Conservation (phyloP, 2,888 invertebrate species). For the Aporophyla nigra region DNA sequence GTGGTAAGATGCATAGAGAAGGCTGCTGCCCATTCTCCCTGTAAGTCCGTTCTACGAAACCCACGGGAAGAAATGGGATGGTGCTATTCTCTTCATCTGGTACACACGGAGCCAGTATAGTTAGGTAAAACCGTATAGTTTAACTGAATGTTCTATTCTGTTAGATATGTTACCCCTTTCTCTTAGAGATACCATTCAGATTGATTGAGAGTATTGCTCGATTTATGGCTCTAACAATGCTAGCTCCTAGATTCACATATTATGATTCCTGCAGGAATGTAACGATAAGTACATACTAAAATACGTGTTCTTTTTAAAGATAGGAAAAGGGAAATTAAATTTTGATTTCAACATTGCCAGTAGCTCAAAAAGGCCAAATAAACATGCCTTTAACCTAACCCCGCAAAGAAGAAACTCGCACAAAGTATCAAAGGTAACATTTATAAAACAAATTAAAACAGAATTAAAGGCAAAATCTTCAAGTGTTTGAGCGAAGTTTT, state of each 20-base stretch:
- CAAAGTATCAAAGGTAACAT: slow-evolving; percentile 39
- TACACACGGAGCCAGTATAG: no score
- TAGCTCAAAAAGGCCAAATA: slow-evolving; percentile 1
- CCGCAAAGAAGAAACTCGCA: background rate
- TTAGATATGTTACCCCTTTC: background rate
- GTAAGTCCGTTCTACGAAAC: no score
- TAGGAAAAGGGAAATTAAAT: background rate
- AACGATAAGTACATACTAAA: background rate
- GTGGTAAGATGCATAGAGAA: no score
- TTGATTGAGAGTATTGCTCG: background rate
- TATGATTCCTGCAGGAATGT: background rate
- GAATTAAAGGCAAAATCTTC: slow-evolving; percentile 42
- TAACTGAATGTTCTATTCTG: background rate
- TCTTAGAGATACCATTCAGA: background rate
- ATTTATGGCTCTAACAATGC: background rate
- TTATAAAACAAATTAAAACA: slow-evolving; percentile 43
- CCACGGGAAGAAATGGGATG: no score
- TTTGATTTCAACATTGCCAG: slow-evolving; percentile 1
- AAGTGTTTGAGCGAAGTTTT: slow-evolving; percentile 48
- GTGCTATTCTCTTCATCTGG: no score
- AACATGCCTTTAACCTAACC: background rate
- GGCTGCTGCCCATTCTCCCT: no score
- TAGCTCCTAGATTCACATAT: background rate
- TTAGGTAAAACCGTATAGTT: background rate
- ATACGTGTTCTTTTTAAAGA: no score